Conservation (phyloP, 2,888 invertebrate species). For the Xylocampa areola region DNA sequence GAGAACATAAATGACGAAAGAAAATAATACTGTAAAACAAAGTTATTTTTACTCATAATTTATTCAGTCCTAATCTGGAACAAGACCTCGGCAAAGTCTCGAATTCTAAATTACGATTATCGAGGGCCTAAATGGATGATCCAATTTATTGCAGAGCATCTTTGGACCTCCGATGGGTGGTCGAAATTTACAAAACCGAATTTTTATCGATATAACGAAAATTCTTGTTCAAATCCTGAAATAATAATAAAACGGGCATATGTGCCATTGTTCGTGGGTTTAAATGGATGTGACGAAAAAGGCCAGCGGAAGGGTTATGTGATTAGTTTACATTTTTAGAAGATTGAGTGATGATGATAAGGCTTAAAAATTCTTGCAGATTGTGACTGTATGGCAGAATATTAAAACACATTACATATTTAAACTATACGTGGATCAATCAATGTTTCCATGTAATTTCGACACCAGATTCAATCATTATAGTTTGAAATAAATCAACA, state of each 20-base stretch:
- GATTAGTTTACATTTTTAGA: slow-evolving; percentile 20
- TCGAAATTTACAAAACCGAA: slow-evolving; percentile 49
- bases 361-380: neutral
- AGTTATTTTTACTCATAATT: slow-evolving; percentile 23
- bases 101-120: slow-evolving; percentile 48
- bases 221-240: slow-evolving; percentile 46
- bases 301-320: slow-evolving; percentile 30
- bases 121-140: slow-evolving; percentile 42
- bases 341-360: slow-evolving; percentile 18
- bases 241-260: slow-evolving; percentile 42
- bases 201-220: slow-evolving; percentile 48
- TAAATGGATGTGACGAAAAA: slow-evolving; percentile 38
- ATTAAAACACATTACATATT: too few species aligned
- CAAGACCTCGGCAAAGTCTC: slow-evolving; percentile 15
- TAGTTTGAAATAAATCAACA: too few species aligned
- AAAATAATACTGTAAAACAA: neutral
- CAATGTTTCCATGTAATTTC: too few species aligned
- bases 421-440: too few species aligned
- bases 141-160: slow-evolving; percentile 39
- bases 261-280: slow-evolving; percentile 51
- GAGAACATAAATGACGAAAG: neutral
- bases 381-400: neutral
- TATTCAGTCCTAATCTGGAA: slow-evolving; percentile 30
- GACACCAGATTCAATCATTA: too few species aligned
- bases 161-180: slow-evolving; percentile 46